Conservation (phyloP, 53 echinoderm and acorn worm species). For the Holothuria leucospilota region DNA sequence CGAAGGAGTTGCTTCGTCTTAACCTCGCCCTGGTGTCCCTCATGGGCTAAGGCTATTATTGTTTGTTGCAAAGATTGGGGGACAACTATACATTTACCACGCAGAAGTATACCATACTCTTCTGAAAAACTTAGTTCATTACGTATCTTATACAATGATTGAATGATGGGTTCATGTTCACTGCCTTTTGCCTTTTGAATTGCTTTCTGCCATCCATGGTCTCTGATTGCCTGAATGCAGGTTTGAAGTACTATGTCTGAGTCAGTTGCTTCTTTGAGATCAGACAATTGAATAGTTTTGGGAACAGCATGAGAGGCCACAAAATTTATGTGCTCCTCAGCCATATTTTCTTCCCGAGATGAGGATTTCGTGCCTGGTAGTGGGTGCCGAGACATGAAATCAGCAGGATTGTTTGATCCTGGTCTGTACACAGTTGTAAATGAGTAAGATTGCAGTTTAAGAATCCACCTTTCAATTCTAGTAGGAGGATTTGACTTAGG, state of each 20-base stretch:
- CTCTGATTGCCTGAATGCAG: slow-evolving; percentile 57
- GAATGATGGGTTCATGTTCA: no score
- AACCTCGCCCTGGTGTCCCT: slow-evolving; percentile 52
- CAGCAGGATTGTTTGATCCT: slow-evolving; percentile 67
- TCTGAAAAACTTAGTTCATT: slow-evolving; percentile 41
- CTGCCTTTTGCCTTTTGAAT: slow-evolving; percentile 22
- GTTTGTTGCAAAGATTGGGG: slow-evolving; percentile 32
- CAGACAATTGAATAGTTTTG: slow-evolving; percentile 42
- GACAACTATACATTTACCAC: slow-evolving; percentile 43
- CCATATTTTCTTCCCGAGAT: slow-evolving; percentile 28
- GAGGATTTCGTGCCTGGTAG: slow-evolving; percentile 21
- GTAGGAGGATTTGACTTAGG: slow-evolving; percentile 45
- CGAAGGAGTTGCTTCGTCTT: no score
- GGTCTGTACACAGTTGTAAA: slow-evolving; percentile 54
- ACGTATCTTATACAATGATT: no score
- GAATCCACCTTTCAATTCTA: slow-evolving; percentile 56
- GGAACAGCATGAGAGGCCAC: slow-evolving; percentile 48
- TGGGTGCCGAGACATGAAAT: slow-evolving; percentile 69
- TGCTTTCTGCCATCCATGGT: slow-evolving; percentile 39
- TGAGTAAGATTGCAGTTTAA: slow-evolving; percentile 59
- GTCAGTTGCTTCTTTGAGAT: slow-evolving; percentile 48
- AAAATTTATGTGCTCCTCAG: slow-evolving; percentile 64
- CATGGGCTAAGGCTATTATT: slow-evolving; percentile 42
- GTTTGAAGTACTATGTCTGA: slow-evolving; percentile 27
- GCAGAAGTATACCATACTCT: slow-evolving; percentile 35